phyloP scores from a whole-genome alignment of 2,888 invertebrate genomes.

The Opisthograptis luteolata region DNA sequence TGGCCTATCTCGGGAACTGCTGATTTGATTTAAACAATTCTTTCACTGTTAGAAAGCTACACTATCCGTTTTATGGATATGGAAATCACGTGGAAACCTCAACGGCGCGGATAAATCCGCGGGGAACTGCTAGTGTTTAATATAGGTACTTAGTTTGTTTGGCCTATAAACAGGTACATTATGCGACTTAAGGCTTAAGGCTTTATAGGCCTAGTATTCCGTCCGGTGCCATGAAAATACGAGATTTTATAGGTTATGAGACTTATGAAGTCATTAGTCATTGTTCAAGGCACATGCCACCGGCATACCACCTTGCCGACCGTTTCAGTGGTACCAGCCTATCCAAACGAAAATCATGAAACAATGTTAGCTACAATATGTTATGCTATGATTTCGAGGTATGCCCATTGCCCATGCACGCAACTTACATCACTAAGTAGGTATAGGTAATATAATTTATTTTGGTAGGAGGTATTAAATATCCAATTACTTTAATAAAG shows the following conservation, averaged over 20 bases:
- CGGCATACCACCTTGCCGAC: conserved; percentile 31
- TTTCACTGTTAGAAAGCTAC: too few relatives aligned
- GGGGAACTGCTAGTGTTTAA: too few relatives aligned
- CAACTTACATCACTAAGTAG: too few relatives aligned
- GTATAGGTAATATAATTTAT: too few relatives aligned
- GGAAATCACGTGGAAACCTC: too few relatives aligned
- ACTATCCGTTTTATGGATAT: too few relatives aligned
- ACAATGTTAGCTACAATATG: neutral
- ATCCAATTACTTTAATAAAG: neutral
- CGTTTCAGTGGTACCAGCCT: conserved; percentile 9
- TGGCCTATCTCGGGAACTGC: too few relatives aligned
- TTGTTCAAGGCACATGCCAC: conserved; percentile 8
- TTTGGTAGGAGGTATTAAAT: too few relatives aligned
- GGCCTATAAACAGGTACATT: neutral
- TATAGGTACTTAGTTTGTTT: neutral
- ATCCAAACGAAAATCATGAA: neutral
- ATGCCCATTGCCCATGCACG: too few relatives aligned
- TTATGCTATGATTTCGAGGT: neutral
- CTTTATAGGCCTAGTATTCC: neutral
- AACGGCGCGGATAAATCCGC: too few relatives aligned
- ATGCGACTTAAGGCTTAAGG: neutral
- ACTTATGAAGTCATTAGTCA: conserved; percentile 8
- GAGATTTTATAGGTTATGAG: conserved; percentile 15
- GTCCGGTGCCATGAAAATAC: conserved; percentile 21
- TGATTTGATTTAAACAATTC: too few relatives aligned